Percentiles rank a stretch among this genome's conserved stretches.
These are phyloP conservation scores for Eustalomyia histrio DNA, from an alignment of 2,888 invertebrate species.

Conservation along the genomic window DNA sequence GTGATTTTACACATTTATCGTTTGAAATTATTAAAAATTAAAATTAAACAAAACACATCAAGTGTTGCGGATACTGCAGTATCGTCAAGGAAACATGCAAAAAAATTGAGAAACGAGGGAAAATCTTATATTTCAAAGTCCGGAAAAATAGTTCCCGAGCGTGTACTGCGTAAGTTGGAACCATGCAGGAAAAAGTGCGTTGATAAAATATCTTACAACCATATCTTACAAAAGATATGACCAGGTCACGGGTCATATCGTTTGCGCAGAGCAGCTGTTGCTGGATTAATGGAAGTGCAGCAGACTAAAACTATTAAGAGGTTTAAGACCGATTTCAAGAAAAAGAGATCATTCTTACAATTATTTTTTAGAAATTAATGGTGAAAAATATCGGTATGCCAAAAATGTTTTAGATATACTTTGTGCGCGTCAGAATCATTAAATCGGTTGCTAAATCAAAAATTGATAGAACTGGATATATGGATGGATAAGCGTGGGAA, in stretches of 20 bases:
- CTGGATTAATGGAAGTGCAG: too few species aligned
- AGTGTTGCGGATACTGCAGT: background rate
- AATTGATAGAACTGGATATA: conserved; percentile 17
- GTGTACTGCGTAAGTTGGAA: conserved; percentile 53
- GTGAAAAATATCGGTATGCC: too few species aligned
- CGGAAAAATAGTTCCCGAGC: conserved; percentile 58
- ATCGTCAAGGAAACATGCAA: background rate
- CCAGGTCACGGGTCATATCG: too few species aligned
- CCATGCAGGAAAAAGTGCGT: conserved; percentile 65
- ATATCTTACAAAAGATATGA: too few species aligned
- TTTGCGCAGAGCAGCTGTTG: too few species aligned
- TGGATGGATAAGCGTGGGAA: conserved; percentile 25
- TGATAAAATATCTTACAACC: conserved; percentile 39
- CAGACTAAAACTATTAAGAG: too few species aligned
- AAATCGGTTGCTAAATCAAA: conserved; percentile 20
- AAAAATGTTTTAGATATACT: too few species aligned
- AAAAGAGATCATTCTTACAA: too few species aligned
- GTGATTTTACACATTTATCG: conserved; percentile 26
- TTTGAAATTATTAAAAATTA: conserved; percentile 12
- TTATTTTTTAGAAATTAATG: too few species aligned
- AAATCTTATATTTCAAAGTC: conserved; percentile 60
- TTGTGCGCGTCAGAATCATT: background rate
- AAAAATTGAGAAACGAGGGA: conserved; percentile 51
- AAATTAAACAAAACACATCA: background rate
- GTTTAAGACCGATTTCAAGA: too few species aligned